A percentile compares a stretch with the other conserved stretches of the same genome.
These are phyloP conservation scores for Nematopogon swammerdamellus DNA, from an alignment of 2,888 invertebrate genomes.

Conservation along the genomic window DNA sequence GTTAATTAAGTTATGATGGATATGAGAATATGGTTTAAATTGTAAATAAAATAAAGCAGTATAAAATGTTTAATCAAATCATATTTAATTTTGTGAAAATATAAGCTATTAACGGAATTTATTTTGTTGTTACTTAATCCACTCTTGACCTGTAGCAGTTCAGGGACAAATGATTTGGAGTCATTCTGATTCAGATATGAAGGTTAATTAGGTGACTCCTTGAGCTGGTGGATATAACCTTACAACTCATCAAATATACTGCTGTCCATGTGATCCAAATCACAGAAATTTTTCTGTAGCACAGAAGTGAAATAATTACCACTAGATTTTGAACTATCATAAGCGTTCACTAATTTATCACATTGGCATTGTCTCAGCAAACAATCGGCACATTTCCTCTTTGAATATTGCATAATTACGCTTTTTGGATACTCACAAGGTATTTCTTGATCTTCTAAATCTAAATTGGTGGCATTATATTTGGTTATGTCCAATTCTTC, in stretches of 20 bases:
- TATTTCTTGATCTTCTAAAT: conserved; percentile 22
- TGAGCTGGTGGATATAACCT: too few relatives aligned
- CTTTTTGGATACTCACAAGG: conserved; percentile 35
- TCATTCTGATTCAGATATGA: too few relatives aligned
- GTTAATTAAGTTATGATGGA: too few relatives aligned
- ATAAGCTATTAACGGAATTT: too few relatives aligned
- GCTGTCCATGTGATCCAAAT: conserved; percentile 36
- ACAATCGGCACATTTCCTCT: conserved; percentile 36
- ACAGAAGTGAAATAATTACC: conserved; percentile 36
- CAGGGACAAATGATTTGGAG: too few relatives aligned
- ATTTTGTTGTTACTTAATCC: too few relatives aligned
- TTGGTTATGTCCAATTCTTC: conserved; percentile 50
- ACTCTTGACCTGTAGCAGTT: too few relatives aligned
- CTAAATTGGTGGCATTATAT: conserved; percentile 24
- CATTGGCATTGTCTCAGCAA: conserved; percentile 36
- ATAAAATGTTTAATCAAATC: too few relatives aligned
- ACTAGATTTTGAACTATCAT: conserved; percentile 21
- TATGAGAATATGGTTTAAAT: too few relatives aligned
- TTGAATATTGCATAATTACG: conserved; percentile 36
- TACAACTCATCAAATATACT: conserved; percentile 28
- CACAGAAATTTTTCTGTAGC: conserved; percentile 26
- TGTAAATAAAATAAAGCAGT: too few relatives aligned
- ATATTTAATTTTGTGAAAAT: too few relatives aligned
- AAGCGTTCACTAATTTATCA: conserved; percentile 29
- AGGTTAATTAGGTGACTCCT: too few relatives aligned